These are phyloP conservation scores for Oeneis ivallda DNA, from an alignment of 2,888 invertebrate genomes.

Conservation along the genomic window DNA sequence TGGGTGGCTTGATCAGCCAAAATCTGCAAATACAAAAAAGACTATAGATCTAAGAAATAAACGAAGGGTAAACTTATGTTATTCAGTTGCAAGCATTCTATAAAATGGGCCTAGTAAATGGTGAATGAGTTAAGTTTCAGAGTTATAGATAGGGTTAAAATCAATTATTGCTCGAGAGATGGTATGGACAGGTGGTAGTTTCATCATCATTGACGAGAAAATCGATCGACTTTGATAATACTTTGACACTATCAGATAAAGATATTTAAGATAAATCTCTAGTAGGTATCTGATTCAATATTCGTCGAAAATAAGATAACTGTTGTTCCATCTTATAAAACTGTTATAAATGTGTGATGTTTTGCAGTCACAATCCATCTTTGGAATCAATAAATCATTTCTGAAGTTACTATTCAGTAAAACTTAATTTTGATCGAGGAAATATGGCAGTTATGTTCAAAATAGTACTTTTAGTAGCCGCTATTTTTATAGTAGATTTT, in stretches of 20 bases:
- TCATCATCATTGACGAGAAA: background rate
- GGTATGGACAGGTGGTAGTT: background rate
- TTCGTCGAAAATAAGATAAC: background rate
- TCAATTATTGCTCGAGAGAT: no score
- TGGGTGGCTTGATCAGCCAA: no score
- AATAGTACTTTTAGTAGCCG: background rate
- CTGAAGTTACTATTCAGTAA: background rate
- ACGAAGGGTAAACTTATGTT: no score
- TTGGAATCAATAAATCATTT: background rate
- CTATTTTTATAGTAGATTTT: slow-evolving; percentile 37
- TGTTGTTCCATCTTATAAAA: background rate
- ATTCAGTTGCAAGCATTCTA: no score
- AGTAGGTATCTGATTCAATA: slow-evolving; percentile 4
- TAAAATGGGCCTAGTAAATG: no score
- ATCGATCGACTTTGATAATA: background rate
- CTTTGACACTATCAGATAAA: slow-evolving; percentile 18
- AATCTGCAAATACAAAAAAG: no score
- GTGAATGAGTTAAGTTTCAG: no score
- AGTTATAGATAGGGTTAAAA: no score
- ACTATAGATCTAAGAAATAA: no score
- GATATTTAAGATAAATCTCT: background rate
- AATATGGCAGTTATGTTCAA: slow-evolving; percentile 10
- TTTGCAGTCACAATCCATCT: background rate
- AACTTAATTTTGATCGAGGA: background rate
- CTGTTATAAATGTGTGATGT: background rate